These are phyloP conservation scores for Diglossa brunneiventris DNA, from an alignment of 2,113 vertebrate species.

Conservation along the genomic window DNA sequence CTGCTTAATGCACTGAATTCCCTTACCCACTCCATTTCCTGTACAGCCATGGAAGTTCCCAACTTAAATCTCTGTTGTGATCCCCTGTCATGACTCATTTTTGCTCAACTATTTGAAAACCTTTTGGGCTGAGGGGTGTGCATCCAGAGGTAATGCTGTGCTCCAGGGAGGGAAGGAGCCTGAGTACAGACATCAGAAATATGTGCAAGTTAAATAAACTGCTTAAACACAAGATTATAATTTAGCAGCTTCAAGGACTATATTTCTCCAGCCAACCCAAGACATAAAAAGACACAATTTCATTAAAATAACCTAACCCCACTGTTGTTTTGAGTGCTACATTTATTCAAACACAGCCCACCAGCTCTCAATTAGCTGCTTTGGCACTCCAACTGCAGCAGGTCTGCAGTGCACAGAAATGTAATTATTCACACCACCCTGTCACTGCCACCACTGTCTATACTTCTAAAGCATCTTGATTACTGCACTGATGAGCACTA, in stretches of 20 bases:
- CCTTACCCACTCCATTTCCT: neutral
- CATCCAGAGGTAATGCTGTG: neutral
- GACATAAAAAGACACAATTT: neutral
- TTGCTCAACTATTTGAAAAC: neutral
- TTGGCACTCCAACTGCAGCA: neutral
- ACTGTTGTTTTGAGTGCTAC: neutral
- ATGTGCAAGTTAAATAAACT: neutral
- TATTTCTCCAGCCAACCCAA: neutral
- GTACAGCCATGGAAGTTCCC: neutral
- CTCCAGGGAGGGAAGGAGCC: neutral
- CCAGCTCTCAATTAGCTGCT: neutral
- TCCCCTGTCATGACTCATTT: neutral
- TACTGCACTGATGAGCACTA: constrained; percentile 37
- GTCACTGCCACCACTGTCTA: neutral
- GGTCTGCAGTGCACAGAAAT: neutral
- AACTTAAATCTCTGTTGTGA: neutral
- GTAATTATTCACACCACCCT: constrained; percentile 27
- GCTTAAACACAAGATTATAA: neutral
- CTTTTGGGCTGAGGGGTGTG: neutral
- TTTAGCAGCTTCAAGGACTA: neutral
- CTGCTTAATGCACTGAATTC: neutral
- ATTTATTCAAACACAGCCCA: neutral
- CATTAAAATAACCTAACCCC: neutral
- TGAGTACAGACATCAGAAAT: neutral
- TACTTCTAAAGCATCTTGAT: constrained; percentile 51